A percentile compares a stretch with the other conserved stretches of the same genome.
Evolutionary conservation across 2,113 vertebrate species (phyloP).

Genomic region (Panthera leo): DNA sequence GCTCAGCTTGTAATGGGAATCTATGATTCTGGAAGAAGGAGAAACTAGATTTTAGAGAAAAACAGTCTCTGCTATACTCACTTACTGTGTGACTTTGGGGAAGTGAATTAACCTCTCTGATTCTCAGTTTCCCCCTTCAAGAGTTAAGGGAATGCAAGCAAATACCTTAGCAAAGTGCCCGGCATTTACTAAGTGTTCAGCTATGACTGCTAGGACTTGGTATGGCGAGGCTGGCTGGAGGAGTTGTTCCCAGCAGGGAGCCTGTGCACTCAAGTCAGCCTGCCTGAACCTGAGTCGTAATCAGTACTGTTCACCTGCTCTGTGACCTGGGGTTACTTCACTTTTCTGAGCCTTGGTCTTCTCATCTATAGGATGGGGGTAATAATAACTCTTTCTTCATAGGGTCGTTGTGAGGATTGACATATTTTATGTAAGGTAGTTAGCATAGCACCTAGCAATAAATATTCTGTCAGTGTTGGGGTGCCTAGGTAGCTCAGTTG

Average conservation of each 20-base stretch:
- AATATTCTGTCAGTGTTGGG: neutral
- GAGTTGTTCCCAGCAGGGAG: neutral
- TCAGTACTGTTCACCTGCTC: neutral
- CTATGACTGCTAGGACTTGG: neutral
- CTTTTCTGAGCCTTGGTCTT: neutral
- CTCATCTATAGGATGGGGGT: neutral
- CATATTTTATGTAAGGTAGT: neutral
- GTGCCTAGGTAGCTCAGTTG: too few relatives aligned
- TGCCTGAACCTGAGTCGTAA: neutral
- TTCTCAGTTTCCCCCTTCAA: constrained; percentile 8
- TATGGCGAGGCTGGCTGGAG: neutral
- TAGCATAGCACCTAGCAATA: neutral
- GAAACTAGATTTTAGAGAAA: neutral
- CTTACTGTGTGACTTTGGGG: neutral
- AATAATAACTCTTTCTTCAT: neutral
- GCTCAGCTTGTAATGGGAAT: neutral
- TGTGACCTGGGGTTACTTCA: neutral
- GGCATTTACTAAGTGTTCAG: neutral
- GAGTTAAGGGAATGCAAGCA: neutral
- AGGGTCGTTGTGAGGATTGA: neutral
- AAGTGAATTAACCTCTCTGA: neutral
- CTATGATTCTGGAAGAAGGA: neutral
- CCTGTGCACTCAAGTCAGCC: neutral
- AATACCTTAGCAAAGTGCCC: neutral
- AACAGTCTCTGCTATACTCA: neutral